Percentiles rank a stretch among this genome's conserved stretches.
Conservation (phyloP, 2,888 invertebrate species). For the Malthinus seriepunctatus region DNA sequence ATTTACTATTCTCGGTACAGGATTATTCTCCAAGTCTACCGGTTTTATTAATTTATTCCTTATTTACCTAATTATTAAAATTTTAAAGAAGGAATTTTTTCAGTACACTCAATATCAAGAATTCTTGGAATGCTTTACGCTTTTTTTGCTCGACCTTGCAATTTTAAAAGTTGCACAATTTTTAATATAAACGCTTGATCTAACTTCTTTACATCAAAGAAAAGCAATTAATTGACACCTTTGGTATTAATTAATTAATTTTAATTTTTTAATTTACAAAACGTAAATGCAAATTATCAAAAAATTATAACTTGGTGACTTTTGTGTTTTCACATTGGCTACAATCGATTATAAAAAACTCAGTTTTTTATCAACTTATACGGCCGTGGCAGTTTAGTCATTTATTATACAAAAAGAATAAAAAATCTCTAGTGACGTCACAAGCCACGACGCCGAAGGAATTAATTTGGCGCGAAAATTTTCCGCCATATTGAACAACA, state of each 20-base stretch:
- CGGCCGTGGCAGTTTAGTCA: slow-evolving; percentile 1
- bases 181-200: background rate
- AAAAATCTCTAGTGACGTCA: slow-evolving; percentile 4
- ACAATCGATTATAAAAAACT: slow-evolving; percentile 8
- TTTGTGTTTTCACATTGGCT: slow-evolving; percentile 21
- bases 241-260: no score
- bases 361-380: slow-evolving; percentile 4
- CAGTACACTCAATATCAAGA: slow-evolving; percentile 20
- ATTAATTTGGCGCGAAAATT: background rate
- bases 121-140: slow-evolving; percentile 22
- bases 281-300: background rate
- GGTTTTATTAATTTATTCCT: slow-evolving; percentile 5
- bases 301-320: slow-evolving; percentile 18
- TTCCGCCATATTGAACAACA: background rate
- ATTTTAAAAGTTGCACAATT: slow-evolving; percentile 4
- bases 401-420: slow-evolving; percentile 3
- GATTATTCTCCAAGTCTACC: slow-evolving; percentile 3
- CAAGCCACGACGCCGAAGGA: background rate
- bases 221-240: no score
- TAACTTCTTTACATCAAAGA: background rate
- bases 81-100: slow-evolving; percentile 19
- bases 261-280: background rate
- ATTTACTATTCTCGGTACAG: slow-evolving; percentile 17
- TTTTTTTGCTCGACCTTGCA: slow-evolving; percentile 23
- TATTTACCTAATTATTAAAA: slow-evolving; percentile 19